Percentiles rank a stretch among this genome's conserved stretches.
Evolutionary conservation across 2,797 vertebrate species (phyloP).

Genomic region (Tenualosa ilisha): DNA sequence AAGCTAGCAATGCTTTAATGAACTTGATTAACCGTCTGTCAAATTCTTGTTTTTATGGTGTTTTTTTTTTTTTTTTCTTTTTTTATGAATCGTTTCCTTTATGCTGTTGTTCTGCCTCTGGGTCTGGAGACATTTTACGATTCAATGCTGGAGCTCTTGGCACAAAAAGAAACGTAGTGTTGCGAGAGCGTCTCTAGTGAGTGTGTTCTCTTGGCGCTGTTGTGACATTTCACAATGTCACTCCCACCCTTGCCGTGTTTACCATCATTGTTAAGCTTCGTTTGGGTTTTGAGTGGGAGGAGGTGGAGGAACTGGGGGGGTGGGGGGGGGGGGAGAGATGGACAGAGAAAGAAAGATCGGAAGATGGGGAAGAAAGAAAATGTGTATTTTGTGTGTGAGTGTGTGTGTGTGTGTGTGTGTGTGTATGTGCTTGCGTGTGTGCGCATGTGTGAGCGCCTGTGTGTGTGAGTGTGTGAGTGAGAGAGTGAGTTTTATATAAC

Average conservation of each 20-base stretch:
- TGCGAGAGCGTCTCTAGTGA: not conserved
- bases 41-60: not conserved
- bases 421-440: not conserved
- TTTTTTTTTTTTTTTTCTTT: too few species aligned
- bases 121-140: not conserved
- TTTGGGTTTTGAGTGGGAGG: too few species aligned
- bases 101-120: not conserved
- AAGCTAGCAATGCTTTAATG: not conserved
- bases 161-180: not conserved
- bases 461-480: not conserved
- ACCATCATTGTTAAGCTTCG: not conserved
- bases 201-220: not conserved
- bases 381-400: not conserved
- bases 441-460: not conserved
- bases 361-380: too few species aligned
- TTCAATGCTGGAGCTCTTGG: not conserved
- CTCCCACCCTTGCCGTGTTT: not conserved
- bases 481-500: not conserved
- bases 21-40: constrained; percentile 3
- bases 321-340: not conserved
- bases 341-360: not conserved
- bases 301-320: too few species aligned
- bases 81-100: not conserved
- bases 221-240: not conserved
- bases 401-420: not conserved